Evolutionary conservation across 2,888 invertebrate species (phyloP).

Genomic region (Scaeva pyrastri): DNA sequence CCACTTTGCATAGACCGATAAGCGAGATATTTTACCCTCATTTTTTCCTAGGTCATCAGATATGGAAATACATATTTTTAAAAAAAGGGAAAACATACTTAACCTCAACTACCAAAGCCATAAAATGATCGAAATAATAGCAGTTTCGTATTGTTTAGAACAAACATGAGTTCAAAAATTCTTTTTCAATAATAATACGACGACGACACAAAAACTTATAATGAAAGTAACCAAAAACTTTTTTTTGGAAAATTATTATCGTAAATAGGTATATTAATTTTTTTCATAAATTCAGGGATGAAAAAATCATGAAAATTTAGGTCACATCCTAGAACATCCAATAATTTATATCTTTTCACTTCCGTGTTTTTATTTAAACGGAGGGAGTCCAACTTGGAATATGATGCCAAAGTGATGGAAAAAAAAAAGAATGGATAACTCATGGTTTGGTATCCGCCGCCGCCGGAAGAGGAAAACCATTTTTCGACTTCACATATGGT

Average conservation of each 20-base stretch:
- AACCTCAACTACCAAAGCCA: background rate
- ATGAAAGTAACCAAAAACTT: conserved; percentile 53
- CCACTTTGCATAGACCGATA: conserved; percentile 61
- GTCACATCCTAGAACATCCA: conserved; percentile 60
- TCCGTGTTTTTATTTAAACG: conserved; percentile 7
- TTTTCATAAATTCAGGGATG: conserved; percentile 65
- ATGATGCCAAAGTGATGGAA: conserved; percentile 21
- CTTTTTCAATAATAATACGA: conserved; percentile 2
- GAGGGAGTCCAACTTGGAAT: background rate
- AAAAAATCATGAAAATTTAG: conserved; percentile 50
- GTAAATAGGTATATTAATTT: background rate
- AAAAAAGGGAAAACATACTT: conserved; percentile 2
- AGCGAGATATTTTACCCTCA: conserved; percentile 31
- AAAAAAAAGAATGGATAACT: background rate
- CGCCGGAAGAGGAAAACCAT: too few species aligned
- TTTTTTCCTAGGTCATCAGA: conserved; percentile 30
- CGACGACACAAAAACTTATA: conserved; percentile 8
- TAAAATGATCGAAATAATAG: conserved; percentile 66
- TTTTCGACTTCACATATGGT: conserved; percentile 44
- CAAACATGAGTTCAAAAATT: conserved; percentile 30
- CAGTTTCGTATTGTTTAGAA: conserved; percentile 57
- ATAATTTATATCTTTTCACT: conserved; percentile 66
- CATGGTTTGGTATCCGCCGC: conserved; percentile 45
- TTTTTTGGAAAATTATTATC: conserved; percentile 60
- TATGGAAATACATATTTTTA: conserved; percentile 18